phyloP scores from a whole-genome alignment of 2,888 invertebrate genomes.

The Eupithecia insigniata region DNA sequence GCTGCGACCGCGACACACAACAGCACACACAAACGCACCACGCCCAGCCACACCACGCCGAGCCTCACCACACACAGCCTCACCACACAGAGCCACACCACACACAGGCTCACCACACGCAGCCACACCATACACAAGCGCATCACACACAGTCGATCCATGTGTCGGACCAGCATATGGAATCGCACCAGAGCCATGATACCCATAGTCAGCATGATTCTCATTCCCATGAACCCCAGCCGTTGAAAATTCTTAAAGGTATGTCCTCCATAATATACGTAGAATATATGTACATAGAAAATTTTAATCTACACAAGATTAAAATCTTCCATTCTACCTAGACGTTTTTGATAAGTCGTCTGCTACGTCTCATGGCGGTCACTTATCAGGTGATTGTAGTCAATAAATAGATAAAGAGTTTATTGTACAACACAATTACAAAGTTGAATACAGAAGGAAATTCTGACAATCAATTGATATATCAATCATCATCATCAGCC shows the following conservation, averaged over 20 bases:
- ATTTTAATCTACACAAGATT: too few species aligned
- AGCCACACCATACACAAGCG: background rate
- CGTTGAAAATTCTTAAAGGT: conserved; percentile 63
- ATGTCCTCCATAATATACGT: conserved; percentile 12
- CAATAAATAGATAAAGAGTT: too few species aligned
- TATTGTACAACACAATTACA: too few species aligned
- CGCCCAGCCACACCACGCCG: conserved; percentile 9
- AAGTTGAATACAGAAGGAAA: too few species aligned
- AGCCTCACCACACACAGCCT: conserved; percentile 8
- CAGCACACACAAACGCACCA: conserved; percentile 7
- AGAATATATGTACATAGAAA: too few species aligned
- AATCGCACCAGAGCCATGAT: background rate
- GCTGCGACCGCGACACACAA: conserved; percentile 24
- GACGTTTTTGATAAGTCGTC: background rate
- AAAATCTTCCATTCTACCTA: background rate
- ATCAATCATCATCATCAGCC: too few species aligned
- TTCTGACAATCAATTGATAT: too few species aligned
- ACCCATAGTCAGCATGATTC: background rate
- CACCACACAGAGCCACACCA: conserved; percentile 1
- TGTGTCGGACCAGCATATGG: conserved; percentile 2
- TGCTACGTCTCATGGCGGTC: too few species aligned
- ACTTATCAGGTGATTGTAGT: too few species aligned
- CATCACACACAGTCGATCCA: conserved; percentile 17
- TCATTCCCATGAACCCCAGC: conserved; percentile 40
- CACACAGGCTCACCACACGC: conserved; percentile 9